Base-by-base conservation (phyloP, 2,797 vertebrate genomes). In the Arnoldichthys spilopterus region DNA sequence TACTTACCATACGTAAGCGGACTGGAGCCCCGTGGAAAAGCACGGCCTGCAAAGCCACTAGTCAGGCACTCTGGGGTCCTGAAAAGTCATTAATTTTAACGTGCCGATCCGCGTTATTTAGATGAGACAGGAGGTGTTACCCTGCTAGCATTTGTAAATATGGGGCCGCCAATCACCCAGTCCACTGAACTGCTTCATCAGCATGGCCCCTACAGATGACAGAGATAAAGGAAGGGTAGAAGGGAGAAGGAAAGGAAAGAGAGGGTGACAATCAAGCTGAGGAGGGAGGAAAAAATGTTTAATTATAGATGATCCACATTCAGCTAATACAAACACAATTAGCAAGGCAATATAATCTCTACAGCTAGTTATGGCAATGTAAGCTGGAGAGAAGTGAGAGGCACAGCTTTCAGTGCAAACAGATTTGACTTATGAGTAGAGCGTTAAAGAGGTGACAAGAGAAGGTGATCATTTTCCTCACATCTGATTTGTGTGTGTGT, bases 281-380 rank as follows among this genome's bases (percentile, higher is more conserved):
- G 62, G 56, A 59, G 63, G 53, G 64, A 28, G 4, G 20, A 22
- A 63, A n/a, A 63, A 37, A 37, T 1, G 63, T 76, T 85, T 61
- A 82, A 81, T 83, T 84, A 82, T 83, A 80, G 47, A 83, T 78
- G 77, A 79, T 68, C 20, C 78, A 73, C 37, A 37, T 58, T 26
- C 22, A 59, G 58, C 77, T 77, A 77, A 83, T 64, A 71, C 70
- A 83, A 81, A 79, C 58, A 53, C 56, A 59, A 47, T 84, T 81
- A 81, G 63, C 51, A 32, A 13, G 59, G 51, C 72, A 77, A 72
- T 34, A 61, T 63, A 40, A 77, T 77, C 61, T 22, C 62, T 30
- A 26, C 53, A 13, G 26, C 43, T 72, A 79, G 26, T 72, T 71
- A 67, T 45, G 32, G 32, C 72, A 49, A 82, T 51, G 51, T 32